Conservation (phyloP, 2,888 invertebrate species). For the Drosophila neutralis region DNA sequence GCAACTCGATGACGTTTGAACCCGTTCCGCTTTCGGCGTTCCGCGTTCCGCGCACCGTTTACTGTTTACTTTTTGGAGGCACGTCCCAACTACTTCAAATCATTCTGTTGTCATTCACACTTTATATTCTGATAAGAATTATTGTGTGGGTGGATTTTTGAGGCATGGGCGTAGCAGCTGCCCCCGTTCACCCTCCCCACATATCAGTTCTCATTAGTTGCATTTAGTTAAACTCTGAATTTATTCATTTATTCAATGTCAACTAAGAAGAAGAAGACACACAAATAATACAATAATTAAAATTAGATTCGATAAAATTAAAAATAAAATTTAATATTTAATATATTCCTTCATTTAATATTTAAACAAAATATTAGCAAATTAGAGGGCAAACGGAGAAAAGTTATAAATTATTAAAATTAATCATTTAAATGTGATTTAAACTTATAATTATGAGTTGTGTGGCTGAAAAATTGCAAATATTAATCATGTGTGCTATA, state of each 20-base stretch:
- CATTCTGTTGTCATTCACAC: background rate
- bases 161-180: background rate
- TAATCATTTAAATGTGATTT: background rate
- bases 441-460: background rate
- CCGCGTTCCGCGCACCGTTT: slow-evolving; percentile 29
- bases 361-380: background rate
- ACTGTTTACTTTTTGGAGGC: slow-evolving; percentile 44
- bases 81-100: slow-evolving; percentile 24
- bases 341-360: background rate
- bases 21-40: slow-evolving; percentile 29
- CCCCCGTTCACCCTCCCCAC: background rate
- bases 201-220: background rate
- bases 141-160: background rate
- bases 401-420: background rate
- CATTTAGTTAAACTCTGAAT: background rate
- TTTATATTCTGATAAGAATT: background rate
- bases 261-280: background rate
- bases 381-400: background rate
- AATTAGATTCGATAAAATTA: background rate
- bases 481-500: background rate
- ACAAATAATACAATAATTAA: background rate
- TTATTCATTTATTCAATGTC: background rate
- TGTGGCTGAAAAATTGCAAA: background rate
- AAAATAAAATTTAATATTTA: background rate
- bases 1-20: slow-evolving; percentile 33